Evolutionary conservation across 1,140 invertebrate genomes (phyloP).

Genomic region (Drosophila lowei): DNA sequence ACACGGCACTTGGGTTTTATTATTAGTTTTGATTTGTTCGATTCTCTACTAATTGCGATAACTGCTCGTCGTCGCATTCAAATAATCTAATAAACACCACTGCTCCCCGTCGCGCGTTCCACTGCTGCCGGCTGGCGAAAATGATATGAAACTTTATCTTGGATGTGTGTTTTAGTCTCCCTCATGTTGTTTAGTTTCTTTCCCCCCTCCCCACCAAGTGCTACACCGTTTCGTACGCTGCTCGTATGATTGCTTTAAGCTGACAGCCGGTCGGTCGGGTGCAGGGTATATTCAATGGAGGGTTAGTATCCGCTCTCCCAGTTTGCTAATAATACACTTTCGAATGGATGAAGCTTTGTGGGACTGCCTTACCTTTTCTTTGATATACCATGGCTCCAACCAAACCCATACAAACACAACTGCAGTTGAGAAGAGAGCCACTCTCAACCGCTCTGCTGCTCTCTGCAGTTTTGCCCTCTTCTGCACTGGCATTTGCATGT

Average conservation of each 20-base stretch:
- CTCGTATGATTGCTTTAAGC: slow-evolving; percentile 30
- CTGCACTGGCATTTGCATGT: background rate
- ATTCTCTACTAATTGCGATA: slow-evolving; percentile 65
- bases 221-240: slow-evolving; percentile 3
- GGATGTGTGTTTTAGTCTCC: slow-evolving; percentile 25
- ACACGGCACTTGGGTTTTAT: slow-evolving; percentile 38
- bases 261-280: slow-evolving; percentile 33
- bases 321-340: too few relatives aligned
- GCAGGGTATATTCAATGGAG: too few relatives aligned
- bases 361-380: too few relatives aligned
- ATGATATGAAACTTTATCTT: slow-evolving; percentile 67
- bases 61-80: slow-evolving; percentile 48
- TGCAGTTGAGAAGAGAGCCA: too few relatives aligned
- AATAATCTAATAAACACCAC: slow-evolving; percentile 56
- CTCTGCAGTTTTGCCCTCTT: slow-evolving; percentile 11
- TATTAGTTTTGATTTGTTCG: slow-evolving; percentile 17
- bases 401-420: too few relatives aligned
- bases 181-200: slow-evolving; percentile 55
- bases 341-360: too few relatives aligned
- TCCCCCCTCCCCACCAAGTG: slow-evolving; percentile 1
- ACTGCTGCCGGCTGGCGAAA: slow-evolving; percentile 67
- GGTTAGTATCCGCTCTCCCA: too few relatives aligned
- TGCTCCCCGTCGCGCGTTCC: slow-evolving; percentile 11
- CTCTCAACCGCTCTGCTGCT: background rate
- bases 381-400: too few relatives aligned